phyloP scores from a whole-genome alignment of 2,113 vertebrate species.

The Neopipo cinnamomea region DNA sequence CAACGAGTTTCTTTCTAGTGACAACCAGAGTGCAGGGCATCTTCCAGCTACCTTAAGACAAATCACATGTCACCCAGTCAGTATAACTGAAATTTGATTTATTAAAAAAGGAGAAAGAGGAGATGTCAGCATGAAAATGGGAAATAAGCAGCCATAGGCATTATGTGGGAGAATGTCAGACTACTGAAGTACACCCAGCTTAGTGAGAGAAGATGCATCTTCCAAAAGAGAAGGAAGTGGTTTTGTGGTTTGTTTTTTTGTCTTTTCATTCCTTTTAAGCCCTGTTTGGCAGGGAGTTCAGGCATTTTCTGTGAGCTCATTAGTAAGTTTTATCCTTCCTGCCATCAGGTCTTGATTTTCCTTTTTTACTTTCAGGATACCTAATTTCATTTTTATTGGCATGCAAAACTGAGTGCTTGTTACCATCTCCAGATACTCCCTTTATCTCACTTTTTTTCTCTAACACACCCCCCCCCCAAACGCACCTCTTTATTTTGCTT shows the following conservation, averaged over 20 bases:
- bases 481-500: not conserved
- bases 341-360: not conserved
- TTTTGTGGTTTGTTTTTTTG: not conserved
- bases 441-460: not conserved
- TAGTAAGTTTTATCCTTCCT: not conserved
- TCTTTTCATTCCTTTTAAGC: not conserved
- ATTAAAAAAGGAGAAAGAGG: not conserved
- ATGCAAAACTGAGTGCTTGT: not conserved
- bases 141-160: not conserved
- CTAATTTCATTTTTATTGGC: not conserved
- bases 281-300: accelerated
- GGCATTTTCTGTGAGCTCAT: not conserved
- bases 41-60: not conserved
- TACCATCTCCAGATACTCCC: not conserved
- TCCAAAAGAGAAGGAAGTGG: not conserved
- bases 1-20: accelerated
- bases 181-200: not conserved
- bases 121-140: not conserved
- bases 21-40: not conserved
- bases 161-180: not conserved
- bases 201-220: not conserved
- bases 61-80: accelerated
- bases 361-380: not conserved
- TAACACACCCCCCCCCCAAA: not conserved
- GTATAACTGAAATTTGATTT: not conserved